Conservation (phyloP, 2,888 invertebrate genomes). For the Drosophila ochracea region DNA sequence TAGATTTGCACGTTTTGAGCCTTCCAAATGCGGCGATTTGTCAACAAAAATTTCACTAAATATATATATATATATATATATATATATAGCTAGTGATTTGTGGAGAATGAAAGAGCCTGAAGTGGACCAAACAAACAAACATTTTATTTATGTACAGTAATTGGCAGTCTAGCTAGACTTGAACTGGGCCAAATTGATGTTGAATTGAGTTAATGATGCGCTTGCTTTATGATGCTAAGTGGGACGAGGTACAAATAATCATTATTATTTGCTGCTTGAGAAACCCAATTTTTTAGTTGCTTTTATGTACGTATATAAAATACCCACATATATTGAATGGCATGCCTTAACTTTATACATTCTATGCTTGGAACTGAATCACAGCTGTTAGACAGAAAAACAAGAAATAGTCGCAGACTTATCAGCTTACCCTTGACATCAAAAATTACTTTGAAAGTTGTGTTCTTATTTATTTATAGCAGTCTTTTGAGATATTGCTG, state of each 20-base stretch:
- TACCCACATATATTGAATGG: background rate
- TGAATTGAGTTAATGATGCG: background rate
- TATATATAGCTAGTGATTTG: background rate
- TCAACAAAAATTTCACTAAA: background rate
- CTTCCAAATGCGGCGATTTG: background rate
- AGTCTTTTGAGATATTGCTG: background rate
- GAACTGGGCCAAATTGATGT: background rate
- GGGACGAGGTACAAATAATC: background rate
- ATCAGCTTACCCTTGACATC: background rate
- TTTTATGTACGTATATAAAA: background rate
- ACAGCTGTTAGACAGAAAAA: background rate
- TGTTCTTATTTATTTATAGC: background rate
- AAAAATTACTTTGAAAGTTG: background rate
- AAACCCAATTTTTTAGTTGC: background rate
- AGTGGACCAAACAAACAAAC: constrained; percentile 1
- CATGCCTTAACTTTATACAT: background rate
- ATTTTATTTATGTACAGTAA: background rate
- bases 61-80: too few species aligned
- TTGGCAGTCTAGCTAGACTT: background rate
- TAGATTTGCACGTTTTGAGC: constrained; percentile 21
- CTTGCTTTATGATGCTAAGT: background rate
- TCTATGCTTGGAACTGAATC: background rate
- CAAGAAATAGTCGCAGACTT: background rate
- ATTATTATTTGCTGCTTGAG: background rate
- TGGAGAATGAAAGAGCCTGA: background rate